A percentile compares a stretch with the other conserved stretches of the same genome.
phyloP scores from a whole-genome alignment of 2,888 invertebrate genomes.

The Electrophaes corylata region DNA sequence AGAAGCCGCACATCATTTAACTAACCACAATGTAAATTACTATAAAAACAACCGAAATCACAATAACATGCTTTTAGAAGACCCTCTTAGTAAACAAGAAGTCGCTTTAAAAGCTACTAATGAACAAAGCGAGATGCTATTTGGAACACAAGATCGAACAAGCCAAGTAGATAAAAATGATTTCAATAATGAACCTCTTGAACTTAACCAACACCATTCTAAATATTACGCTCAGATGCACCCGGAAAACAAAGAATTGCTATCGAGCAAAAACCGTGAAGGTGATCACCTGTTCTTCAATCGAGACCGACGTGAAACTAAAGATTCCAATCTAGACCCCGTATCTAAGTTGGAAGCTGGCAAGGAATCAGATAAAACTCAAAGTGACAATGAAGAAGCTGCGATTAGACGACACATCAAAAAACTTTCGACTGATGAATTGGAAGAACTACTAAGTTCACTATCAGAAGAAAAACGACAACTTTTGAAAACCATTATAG shows the following conservation, averaged over 20 bases:
- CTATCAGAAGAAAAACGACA: constrained; percentile 70
- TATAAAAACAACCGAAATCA: constrained; percentile 43
- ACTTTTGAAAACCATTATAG: constrained; percentile 70
- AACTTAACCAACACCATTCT: constrained; percentile 44
- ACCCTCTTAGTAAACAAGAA: constrained; percentile 47
- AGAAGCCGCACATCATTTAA: constrained; percentile 44
- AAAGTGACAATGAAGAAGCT: constrained; percentile 64
- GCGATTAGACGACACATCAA: constrained; percentile 71
- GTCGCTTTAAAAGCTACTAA: constrained; percentile 40
- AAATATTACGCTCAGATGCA: constrained; percentile 52
- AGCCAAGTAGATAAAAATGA: constrained; percentile 47
- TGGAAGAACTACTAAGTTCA: constrained; percentile 68
- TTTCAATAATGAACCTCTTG: constrained; percentile 48
- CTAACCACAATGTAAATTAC: constrained; percentile 38
- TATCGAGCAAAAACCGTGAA: constrained; percentile 49
- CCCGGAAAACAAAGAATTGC: constrained; percentile 48
- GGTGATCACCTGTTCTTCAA: constrained; percentile 44
- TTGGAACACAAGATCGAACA: constrained; percentile 49
- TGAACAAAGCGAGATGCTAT: constrained; percentile 54
- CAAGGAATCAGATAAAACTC: constrained; percentile 40
- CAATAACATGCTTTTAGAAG: constrained; percentile 39
- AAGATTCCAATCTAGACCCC: constrained; percentile 38
- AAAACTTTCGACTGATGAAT: constrained; percentile 66
- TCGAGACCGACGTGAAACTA: constrained; percentile 60
- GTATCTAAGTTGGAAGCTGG: constrained; percentile 31